Evolutionary conservation across 2,113 vertebrate species (phyloP), one percentile per base, ranked within the genome.

Genomic region (Forbesichthys agassizii): DNA sequence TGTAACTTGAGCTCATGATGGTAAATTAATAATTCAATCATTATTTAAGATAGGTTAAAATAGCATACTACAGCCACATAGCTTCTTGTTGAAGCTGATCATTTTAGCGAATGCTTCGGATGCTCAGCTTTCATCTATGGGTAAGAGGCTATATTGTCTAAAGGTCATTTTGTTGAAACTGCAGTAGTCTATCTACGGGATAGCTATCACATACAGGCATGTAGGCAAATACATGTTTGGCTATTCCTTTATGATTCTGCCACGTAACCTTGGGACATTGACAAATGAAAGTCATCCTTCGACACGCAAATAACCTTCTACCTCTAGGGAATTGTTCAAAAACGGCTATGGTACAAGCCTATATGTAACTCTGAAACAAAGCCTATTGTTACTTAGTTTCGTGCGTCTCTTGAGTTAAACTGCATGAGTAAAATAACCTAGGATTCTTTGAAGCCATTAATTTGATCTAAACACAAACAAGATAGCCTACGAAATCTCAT

Each of bases 231-330:
- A 36, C 14, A 9, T 16, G 1, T 51, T 48, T 51, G 48, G 3
- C 9, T 14, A 14, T 52, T 9, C 13, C 11, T 52, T 48, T 33
- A 16, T 5, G 5, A n/a, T 13, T 1, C 55, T 46, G 64, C 59
- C 72, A 14, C 56, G 67, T 42, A 49, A n/a, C 55, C 73, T 79
- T 80, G 69, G 81, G 57, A 65, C 46, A 53, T 75, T 72, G 53
- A 62, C 49, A 61, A 13, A 13, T 53, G 12, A 79, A 75, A 74
- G 75, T 70, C 75, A 85, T 74, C 54, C 51, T 12, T 27, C 27
- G 69, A 55, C 68, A 27, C 27, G 20, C 10, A 3, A 12, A 75
- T 3, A n/a, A 1, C n/a, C 46, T 46, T 4, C 55, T 20, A 6
- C 13, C 27, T 27, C 13, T 3, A 12, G 49, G 13, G 11, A 52